Base-by-base conservation (phyloP, 2,113 vertebrate species). In the Grammomys surdaster region DNA sequence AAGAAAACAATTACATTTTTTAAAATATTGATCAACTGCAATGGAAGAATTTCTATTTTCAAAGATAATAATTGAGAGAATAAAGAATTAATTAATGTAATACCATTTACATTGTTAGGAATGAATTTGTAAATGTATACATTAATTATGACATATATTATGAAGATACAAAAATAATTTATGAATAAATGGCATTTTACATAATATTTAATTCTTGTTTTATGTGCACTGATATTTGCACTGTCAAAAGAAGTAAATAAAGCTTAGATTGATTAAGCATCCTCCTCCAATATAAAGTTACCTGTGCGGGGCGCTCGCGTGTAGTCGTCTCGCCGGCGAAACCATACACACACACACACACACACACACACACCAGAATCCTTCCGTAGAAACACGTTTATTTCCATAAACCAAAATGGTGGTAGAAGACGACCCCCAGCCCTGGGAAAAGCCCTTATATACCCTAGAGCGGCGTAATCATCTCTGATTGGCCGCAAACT, bases 61-160 rank as follows among this genome's bases (percentile, higher is more conserved):
- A 81, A 92, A 95, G 77, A 22, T 92, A 80, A 78, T 89, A 89
- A 80, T 54, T 94, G 22, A 89, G 77, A 86, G 93, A 88, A 92
- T 10, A 73, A 3, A 73, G 6, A 72, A 89, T 87, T 46, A 81
- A 94, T 69, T 92, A 22, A 82, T 80, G 70, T 80, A 87, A 88
- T 85, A 26, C 16, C n/a, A 56, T 88, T 96, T 85, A 26, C n/a
- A 90, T 70, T 77, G 58, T 78, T 88, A 88, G 28, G 75, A 95
- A 86, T 86, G 51, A 63, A 40, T 72, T 46, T 75, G 63, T 73
- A 24, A 89, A 26, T n/a, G 70, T n/a, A 89, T 76, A 51, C 0
- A 91, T 93, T 77, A 95, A 58, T 17, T 89, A 54, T 93, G 46
- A 12, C 48, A 87, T 46, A 87, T 26, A 87, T 70, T 88, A 36